Evolutionary conservation across 2,113 vertebrate species (phyloP), one percentile per base, ranked within the genome.

Genomic region (Elgaria multicarinata): DNA sequence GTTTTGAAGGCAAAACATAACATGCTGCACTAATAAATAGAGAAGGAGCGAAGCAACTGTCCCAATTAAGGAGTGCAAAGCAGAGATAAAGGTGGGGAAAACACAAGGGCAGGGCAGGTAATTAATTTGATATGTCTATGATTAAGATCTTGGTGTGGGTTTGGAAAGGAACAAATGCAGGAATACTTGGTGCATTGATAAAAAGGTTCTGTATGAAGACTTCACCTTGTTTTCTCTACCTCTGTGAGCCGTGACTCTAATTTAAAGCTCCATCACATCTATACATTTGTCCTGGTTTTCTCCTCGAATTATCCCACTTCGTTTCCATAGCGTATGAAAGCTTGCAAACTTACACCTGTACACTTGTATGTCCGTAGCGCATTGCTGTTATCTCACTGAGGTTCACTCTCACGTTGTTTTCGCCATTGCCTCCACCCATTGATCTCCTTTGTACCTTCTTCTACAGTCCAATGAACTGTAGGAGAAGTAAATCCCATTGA

Each of bases 11-110:
- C 55, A 91, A 88, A 93, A 93, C 87, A 82, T 91, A 92, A 85
- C n/a, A 58, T 44, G 10, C n/a, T n/a, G n/a, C n/a, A n/a, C n/a
- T n/a, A 72, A 89, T 62, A 28, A 87, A 89, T 86, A 66, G 86
- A 93, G 76, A 0, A 0, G 76, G 82, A 79, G 58, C 71, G 90
- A 91, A 93, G 50, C 76, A 3, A 91, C 77, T 62, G 66, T 80
- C 82, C 82, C 83, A 79, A 76, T 92, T 90, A 87, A 64, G n/a
- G n/a, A n/a, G n/a, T 31, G 81, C 91, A n/a, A 69, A 64, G 31
- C 3, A 71, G 78, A 94, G 93, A 94, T 82, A 92, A 91, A 28
- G 76, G n/a, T 53, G 92, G 87, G 69, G 50, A n/a, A 86, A n/a
- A n/a, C n/a, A n/a, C n/a, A n/a, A n/a, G 62, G 88, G 36, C 3